Conservation (phyloP, 1,140 invertebrate genomes). For the Armadillidium nasatum region DNA sequence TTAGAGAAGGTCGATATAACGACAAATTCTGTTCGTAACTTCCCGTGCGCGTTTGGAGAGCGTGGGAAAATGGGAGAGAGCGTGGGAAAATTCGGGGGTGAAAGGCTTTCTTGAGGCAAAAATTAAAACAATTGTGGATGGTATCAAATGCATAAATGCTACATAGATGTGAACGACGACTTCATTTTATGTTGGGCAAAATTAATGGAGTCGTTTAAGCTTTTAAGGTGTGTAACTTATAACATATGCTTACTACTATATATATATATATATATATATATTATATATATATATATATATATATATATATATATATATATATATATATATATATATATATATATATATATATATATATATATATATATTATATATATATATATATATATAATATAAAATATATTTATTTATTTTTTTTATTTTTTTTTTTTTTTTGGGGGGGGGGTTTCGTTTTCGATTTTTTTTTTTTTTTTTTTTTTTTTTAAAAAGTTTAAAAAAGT, state of each 20-base stretch:
- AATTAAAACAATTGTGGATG: background rate
- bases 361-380: too few relatives aligned
- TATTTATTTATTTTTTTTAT: too few relatives aligned
- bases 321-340: too few relatives aligned
- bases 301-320: too few relatives aligned
- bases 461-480: too few relatives aligned
- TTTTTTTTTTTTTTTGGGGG: too few relatives aligned
- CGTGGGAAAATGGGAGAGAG: background rate
- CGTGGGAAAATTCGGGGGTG: background rate
- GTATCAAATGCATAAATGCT: background rate
- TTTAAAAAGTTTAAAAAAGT: too few relatives aligned
- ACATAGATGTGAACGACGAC: background rate
- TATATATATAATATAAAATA: too few relatives aligned
- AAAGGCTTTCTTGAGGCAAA: background rate
- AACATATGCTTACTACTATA: too few relatives aligned
- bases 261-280: background rate
- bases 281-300: too few relatives aligned
- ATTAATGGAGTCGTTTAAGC: background rate
- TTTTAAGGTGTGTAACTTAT: background rate
- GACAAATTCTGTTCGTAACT: background rate
- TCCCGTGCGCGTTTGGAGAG: background rate
- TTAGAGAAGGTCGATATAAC: background rate
- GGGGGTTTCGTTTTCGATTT: too few relatives aligned
- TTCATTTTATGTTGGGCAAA: background rate
- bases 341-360: too few relatives aligned